Percentiles rank a stretch among this genome's conserved stretches.
phyloP scores from a whole-genome alignment of 2,888 invertebrate genomes.

The Napeogenes sylphis region DNA sequence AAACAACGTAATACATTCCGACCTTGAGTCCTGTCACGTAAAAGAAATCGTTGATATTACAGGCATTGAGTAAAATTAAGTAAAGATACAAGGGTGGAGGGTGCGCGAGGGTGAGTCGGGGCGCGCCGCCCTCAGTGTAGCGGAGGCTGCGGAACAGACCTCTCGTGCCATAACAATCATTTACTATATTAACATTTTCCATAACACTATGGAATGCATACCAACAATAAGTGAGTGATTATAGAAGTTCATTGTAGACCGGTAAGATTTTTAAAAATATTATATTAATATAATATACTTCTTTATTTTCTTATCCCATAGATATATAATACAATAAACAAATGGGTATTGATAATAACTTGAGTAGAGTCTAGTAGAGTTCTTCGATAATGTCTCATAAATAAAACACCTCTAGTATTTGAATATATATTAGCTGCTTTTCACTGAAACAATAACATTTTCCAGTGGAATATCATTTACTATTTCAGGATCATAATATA shows the following conservation, averaged over 20 bases:
- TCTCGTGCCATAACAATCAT: constrained; percentile 47
- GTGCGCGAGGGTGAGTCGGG: constrained; percentile 44
- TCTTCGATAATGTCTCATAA: too few species aligned
- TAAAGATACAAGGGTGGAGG: constrained; percentile 52
- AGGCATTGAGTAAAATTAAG: constrained; percentile 63
- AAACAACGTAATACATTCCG: constrained; percentile 12
- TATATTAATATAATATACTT: background rate
- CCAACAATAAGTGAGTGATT: constrained; percentile 4
- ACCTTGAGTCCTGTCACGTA: constrained; percentile 41
- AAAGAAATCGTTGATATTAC: constrained; percentile 62
- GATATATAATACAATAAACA: too few species aligned
- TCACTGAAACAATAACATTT: too few species aligned
- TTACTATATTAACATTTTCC: constrained; percentile 17
- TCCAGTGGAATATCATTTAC: too few species aligned
- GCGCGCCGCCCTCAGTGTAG: constrained; percentile 62
- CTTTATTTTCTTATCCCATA: background rate
- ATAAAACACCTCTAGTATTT: too few species aligned
- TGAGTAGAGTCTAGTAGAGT: too few species aligned
- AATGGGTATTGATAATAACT: too few species aligned
- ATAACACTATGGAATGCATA: constrained; percentile 2
- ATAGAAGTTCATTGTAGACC: background rate
- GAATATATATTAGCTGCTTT: too few species aligned
- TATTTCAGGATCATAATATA: too few species aligned
- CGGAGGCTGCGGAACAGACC: constrained; percentile 71
- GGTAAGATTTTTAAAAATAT: background rate